phyloP scores from a whole-genome alignment of 2,797 vertebrate genomes.

The Percopsis omiscomaycus region DNA sequence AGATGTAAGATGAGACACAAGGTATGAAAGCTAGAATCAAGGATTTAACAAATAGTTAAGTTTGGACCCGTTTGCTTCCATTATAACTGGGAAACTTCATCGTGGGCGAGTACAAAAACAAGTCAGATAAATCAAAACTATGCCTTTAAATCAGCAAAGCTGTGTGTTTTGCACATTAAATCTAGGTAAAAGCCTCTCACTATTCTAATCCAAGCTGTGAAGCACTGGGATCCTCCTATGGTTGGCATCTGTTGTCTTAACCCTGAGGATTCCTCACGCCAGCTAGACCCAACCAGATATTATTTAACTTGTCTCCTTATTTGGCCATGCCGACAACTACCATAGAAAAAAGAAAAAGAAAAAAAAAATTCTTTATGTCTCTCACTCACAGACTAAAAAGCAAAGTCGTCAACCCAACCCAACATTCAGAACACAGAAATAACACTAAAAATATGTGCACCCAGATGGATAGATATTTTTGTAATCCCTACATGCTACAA shows the following conservation, averaged over 20 bases:
- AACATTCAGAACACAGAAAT: not conserved
- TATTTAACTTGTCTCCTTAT: conserved; percentile 60
- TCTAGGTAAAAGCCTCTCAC: conserved; percentile 5
- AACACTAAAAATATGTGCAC: conserved; percentile 21
- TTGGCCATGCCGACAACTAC: conserved; percentile 54
- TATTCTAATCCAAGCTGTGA: conserved; percentile 9
- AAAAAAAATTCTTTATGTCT: not conserved
- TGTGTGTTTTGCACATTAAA: not conserved
- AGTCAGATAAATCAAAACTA: too few species aligned
- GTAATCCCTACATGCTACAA: conserved; percentile 29
- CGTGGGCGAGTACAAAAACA: too few species aligned
- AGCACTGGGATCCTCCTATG: conserved; percentile 31
- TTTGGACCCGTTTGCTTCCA: too few species aligned
- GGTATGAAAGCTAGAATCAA: too few species aligned
- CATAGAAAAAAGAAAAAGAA: conserved; percentile 12
- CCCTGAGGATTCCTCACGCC: conserved; percentile 31
- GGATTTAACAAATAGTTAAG: too few species aligned
- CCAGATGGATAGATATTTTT: conserved; percentile 21
- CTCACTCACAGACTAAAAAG: not conserved
- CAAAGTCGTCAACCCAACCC: not conserved
- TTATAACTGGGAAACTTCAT: too few species aligned
- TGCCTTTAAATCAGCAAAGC: too few species aligned
- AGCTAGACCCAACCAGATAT: conserved; percentile 14
- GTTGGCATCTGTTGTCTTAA: conserved; percentile 29
- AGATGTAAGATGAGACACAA: too few species aligned